These are phyloP conservation scores for Coryphaenoides rupestris DNA, from an alignment of 2,113 vertebrate genomes.

Conservation along the genomic window DNA sequence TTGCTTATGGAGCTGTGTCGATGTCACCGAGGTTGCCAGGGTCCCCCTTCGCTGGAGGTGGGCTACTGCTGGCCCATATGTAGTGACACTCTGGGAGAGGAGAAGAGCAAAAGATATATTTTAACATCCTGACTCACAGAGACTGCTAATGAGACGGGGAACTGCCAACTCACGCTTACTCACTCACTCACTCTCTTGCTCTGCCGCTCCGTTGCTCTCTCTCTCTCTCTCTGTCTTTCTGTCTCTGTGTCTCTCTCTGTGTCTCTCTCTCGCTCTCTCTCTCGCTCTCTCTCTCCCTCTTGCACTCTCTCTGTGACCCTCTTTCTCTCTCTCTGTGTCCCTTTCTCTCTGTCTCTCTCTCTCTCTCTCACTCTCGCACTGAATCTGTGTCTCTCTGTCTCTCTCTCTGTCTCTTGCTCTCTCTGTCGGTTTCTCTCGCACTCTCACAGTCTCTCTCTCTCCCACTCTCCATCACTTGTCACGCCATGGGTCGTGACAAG, in stretches of 20 bases:
- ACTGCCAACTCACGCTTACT: conserved; percentile 25
- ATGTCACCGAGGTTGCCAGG: not conserved
- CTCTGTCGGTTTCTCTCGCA: not conserved
- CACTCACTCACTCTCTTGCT: too few species aligned
- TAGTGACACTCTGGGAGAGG: not conserved
- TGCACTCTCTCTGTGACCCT: too few species aligned
- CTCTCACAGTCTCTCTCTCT: not conserved
- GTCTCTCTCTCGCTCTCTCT: too few species aligned
- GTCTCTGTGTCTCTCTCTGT: not conserved
- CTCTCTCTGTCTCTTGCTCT: conserved; percentile 9
- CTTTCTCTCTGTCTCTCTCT: conserved; percentile 7
- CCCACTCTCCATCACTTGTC: too few species aligned
- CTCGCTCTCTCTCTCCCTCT: too few species aligned
- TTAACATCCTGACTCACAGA: conserved; percentile 10
- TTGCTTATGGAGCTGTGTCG: too few species aligned
- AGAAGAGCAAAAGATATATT: conserved; percentile 17
- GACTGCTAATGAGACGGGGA: conserved; percentile 34
- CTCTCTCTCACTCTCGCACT: not conserved
- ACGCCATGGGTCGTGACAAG: too few species aligned
- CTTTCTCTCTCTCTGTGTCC: too few species aligned
- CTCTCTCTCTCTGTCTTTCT: not conserved
- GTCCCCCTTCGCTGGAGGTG: not conserved
- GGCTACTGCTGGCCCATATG: not conserved
- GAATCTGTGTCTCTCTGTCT: not conserved
- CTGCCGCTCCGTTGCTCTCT: too few species aligned